These are phyloP conservation scores for Porites lutea DNA, from an alignment of 64 coral and sea anemone species.

Conservation along the genomic window DNA sequence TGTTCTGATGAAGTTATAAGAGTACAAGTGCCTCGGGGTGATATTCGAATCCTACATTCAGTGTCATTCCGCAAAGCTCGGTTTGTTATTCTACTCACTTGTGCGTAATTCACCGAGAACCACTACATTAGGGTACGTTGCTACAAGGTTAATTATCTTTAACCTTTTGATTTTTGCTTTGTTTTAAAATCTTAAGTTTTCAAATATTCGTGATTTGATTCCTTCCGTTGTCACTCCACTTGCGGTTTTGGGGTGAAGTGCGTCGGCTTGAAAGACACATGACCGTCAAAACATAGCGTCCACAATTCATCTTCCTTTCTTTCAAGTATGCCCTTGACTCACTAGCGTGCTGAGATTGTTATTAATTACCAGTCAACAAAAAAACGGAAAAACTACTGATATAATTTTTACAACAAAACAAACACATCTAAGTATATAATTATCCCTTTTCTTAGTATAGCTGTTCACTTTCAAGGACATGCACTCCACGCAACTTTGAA, in stretches of 20 bases:
- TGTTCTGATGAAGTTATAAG: neutral
- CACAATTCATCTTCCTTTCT: neutral
- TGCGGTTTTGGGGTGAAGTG: too few species aligned
- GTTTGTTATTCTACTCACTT: neutral
- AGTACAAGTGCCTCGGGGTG: neutral
- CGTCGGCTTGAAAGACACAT: too few species aligned
- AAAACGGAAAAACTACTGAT: neutral
- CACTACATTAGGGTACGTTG: too few species aligned
- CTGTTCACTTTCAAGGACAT: too few species aligned
- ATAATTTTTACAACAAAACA: neutral
- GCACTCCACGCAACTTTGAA: too few species aligned
- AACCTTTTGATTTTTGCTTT: too few species aligned
- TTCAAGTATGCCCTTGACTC: neutral
- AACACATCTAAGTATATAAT: neutral
- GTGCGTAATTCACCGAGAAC: too few species aligned
- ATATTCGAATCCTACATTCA: neutral
- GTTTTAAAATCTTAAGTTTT: too few species aligned
- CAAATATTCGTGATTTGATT: too few species aligned
- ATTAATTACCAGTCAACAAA: neutral
- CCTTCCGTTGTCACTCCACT: too few species aligned
- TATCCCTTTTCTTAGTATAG: neutral
- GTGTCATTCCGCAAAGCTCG: neutral
- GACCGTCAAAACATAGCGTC: too few species aligned
- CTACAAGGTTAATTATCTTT: too few species aligned
- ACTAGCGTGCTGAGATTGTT: slow-evolving; percentile 4